Evolutionary conservation across 2,113 vertebrate species (phyloP).

Genomic region (Percina caprodes): DNA sequence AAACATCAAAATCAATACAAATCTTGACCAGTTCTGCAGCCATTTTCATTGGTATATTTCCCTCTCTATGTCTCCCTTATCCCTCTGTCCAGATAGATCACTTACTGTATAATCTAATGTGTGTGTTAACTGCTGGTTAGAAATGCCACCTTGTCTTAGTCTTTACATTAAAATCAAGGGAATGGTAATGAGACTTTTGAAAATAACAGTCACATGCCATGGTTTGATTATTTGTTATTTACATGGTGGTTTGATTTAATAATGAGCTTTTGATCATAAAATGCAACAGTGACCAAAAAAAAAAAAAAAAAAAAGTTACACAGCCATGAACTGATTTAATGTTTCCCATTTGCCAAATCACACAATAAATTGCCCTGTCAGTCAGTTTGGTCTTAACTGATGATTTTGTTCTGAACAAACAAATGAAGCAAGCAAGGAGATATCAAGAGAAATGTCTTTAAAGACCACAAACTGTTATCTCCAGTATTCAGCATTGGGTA

Average conservation of each 20-base stretch:
- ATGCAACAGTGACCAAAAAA: background rate
- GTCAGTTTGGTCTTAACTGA: too few relatives aligned
- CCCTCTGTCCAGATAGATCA: constrained; percentile 18
- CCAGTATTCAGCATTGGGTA: too few relatives aligned
- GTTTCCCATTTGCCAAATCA: too few relatives aligned
- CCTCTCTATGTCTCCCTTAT: background rate
- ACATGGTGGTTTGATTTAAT: background rate
- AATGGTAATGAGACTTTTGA: background rate
- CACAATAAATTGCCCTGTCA: too few relatives aligned
- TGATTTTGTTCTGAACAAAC: too few relatives aligned
- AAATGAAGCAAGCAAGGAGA: too few relatives aligned
- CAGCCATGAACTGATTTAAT: too few relatives aligned
- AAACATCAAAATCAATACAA: constrained; percentile 62
- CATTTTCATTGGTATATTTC: constrained; percentile 14
- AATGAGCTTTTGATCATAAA: background rate
- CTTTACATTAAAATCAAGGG: background rate
- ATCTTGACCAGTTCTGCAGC: constrained; percentile 22
- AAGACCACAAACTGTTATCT: too few relatives aligned
- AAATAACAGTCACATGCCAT: background rate
- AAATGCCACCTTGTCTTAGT: background rate
- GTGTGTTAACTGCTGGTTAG: background rate
- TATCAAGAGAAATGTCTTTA: too few relatives aligned
- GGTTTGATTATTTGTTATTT: background rate
- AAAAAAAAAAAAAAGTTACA: too few relatives aligned
- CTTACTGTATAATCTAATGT: constrained; percentile 34